These are phyloP conservation scores for Drosophila glabriapex DNA, from an alignment of 2,888 invertebrate species.

Conservation along the genomic window DNA sequence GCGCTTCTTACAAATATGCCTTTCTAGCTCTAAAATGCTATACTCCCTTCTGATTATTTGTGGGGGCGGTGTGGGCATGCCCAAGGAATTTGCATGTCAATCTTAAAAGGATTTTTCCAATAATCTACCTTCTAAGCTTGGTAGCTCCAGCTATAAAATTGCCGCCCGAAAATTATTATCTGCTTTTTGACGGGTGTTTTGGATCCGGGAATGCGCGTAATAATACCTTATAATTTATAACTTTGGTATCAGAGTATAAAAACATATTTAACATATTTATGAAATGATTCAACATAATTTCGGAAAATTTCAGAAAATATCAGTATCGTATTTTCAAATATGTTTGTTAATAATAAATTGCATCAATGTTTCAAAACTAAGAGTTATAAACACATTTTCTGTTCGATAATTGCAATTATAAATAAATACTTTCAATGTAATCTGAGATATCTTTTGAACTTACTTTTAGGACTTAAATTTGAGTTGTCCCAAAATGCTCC, in stretches of 20 bases:
- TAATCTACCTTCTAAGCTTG: background rate
- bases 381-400: background rate
- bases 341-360: background rate
- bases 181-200: background rate
- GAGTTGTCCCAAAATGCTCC: background rate
- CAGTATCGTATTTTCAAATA: background rate
- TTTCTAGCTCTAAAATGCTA: background rate
- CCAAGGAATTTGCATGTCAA: background rate
- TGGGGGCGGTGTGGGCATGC: background rate
- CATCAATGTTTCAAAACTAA: background rate
- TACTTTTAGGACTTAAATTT: background rate
- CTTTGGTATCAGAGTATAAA: background rate
- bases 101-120: background rate
- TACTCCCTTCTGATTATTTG: background rate
- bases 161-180: background rate
- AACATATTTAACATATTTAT: background rate
- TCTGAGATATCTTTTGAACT: background rate
- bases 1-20: background rate
- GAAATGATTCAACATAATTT: background rate
- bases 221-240: too few species aligned
- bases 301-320: background rate
- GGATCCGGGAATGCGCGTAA: background rate
- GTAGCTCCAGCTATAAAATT: too few species aligned
- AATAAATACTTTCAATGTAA: background rate
- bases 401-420: background rate